These are phyloP conservation scores for Tenthredo amoena DNA, from an alignment of 2,888 invertebrate genomes.

Conservation along the genomic window DNA sequence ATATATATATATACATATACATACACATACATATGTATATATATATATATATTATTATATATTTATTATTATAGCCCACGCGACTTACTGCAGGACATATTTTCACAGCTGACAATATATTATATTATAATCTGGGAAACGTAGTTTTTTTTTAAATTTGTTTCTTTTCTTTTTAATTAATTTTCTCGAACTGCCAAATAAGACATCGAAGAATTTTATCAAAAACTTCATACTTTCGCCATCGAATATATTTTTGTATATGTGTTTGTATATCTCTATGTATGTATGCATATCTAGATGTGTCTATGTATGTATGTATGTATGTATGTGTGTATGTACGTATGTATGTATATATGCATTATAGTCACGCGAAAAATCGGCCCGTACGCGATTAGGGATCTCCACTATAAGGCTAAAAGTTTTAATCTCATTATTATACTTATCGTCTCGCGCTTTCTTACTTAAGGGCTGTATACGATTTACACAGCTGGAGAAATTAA, in stretches of 20 bases:
- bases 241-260: conserved; percentile 53
- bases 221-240: conserved; percentile 46
- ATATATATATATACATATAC: conserved; percentile 10
- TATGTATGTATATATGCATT: neutral
- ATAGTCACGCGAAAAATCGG: conserved; percentile 1
- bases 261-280: neutral
- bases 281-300: neutral
- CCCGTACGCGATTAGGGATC: neutral
- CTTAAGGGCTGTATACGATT: neutral
- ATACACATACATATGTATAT: conserved; percentile 47
- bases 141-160: neutral
- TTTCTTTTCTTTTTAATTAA: neutral
- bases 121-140: neutral
- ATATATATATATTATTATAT: conserved; percentile 9
- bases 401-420: neutral
- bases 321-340: neutral
- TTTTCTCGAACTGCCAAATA: conserved; percentile 35
- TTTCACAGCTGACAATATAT: neutral
- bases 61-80: conserved; percentile 5
- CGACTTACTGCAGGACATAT: conserved; percentile 2
- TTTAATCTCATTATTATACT: neutral
- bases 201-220: conserved; percentile 50
- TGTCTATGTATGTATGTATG: neutral
- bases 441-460: neutral
- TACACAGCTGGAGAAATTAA: neutral